phyloP scores from a whole-genome alignment of 1,140 invertebrate genomes.

The Trinorchestia longiramus region DNA sequence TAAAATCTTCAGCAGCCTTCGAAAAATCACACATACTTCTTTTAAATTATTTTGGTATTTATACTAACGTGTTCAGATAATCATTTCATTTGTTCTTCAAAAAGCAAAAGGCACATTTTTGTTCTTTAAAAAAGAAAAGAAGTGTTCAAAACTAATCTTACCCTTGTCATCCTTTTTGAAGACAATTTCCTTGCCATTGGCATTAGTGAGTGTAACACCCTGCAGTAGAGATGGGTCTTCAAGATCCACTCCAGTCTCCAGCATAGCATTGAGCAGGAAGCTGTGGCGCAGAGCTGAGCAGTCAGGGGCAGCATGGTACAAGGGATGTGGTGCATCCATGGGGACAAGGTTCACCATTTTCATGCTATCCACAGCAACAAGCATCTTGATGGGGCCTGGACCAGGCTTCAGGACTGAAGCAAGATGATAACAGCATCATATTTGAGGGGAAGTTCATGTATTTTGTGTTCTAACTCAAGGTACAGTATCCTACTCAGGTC shows the following conservation, averaged over 20 bases:
- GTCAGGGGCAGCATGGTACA: conserved; percentile 19
- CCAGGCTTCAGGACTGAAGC: conserved; percentile 9
- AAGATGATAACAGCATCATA: background rate
- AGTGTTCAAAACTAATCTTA: background rate
- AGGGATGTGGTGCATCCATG: conserved; percentile 25
- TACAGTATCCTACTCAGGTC: background rate
- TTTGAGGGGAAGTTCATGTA: background rate
- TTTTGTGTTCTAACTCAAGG: background rate
- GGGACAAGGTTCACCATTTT: conserved; percentile 15
- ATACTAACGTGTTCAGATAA: background rate
- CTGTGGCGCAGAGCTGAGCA: conserved; percentile 34
- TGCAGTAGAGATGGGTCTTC: background rate
- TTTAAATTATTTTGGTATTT: background rate
- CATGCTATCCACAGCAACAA: background rate
- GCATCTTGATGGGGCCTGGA: background rate
- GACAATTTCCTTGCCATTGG: background rate
- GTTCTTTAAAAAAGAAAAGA: background rate
- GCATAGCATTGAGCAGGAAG: conserved; percentile 37
- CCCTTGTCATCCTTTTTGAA: conserved; percentile 11
- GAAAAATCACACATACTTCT: background rate
- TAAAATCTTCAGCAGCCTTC: background rate
- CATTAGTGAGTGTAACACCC: conserved; percentile 10
- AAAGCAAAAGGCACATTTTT: too few species aligned
- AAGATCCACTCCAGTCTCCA: background rate
- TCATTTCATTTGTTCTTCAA: background rate